Conservation (phyloP, 2,797 vertebrate species). For the Serranus cabrilla region DNA sequence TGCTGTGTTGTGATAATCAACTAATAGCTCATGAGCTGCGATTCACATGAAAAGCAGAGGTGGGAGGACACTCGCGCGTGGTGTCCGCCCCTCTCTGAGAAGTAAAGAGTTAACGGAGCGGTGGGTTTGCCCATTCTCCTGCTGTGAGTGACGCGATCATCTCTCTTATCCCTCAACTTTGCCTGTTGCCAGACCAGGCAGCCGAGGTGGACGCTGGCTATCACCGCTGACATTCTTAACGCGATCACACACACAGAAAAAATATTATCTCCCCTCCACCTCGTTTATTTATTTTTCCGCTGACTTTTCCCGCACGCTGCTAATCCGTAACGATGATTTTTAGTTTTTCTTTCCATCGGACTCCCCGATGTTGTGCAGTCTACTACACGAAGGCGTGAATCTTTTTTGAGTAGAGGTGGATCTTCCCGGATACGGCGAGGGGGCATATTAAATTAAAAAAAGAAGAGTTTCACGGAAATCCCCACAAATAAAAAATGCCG, state of each 20-base stretch:
- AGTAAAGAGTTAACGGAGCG: conserved; percentile 87
- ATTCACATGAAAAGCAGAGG: conserved; percentile 41
- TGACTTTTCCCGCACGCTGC: conserved; percentile 57
- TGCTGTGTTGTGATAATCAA: conserved; percentile 24
- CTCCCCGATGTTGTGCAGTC: conserved; percentile 85
- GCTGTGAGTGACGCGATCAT: conserved; percentile 94
- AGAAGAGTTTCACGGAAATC: conserved; percentile 81
- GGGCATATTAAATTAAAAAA: conserved; percentile 70
- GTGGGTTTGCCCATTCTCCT: conserved; percentile 86
- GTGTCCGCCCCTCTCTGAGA: conserved; percentile 77
- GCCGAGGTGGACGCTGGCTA: conserved; percentile 83
- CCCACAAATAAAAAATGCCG: conserved; percentile 88
- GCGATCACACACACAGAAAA: conserved; percentile 61
- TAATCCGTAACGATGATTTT: conserved; percentile 76
- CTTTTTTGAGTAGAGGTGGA: conserved; percentile 87
- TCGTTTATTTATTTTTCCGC: conserved; percentile 42
- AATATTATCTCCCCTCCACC: conserved; percentile 13
- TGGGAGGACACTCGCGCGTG: conserved; percentile 58
- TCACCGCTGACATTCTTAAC: conserved; percentile 79
- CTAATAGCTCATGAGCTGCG: conserved; percentile 27
- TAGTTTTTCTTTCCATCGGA: conserved; percentile 80
- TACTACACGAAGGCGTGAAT: conserved; percentile 85
- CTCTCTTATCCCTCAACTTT: conserved; percentile 93
- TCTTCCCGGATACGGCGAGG: conserved; percentile 88
- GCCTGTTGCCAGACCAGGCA: conserved; percentile 91